phyloP scores from a whole-genome alignment of 2,888 invertebrate genomes.

The Aphidoletes aphidimyza region DNA sequence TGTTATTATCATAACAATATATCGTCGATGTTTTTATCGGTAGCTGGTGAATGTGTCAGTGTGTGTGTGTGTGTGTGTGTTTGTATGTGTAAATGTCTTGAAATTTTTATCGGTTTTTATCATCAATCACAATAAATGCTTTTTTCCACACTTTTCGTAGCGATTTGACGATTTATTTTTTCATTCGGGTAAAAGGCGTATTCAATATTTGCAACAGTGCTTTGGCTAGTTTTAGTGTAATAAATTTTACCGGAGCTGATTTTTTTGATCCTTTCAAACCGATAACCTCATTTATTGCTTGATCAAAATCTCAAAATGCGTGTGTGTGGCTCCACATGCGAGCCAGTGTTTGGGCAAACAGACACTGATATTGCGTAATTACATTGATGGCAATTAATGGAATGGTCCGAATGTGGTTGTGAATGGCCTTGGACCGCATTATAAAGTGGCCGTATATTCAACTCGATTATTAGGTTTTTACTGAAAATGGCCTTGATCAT shows the following conservation, averaged over 20 bases:
- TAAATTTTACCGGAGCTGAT: background rate
- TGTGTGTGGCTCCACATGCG: background rate
- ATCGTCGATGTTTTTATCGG: conserved; percentile 50
- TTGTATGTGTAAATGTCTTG: too few relatives aligned
- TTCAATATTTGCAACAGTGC: conserved; percentile 23
- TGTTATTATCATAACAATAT: conserved; percentile 50
- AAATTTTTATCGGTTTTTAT: conserved; percentile 19
- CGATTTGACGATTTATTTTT: conserved; percentile 41
- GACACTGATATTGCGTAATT: conserved; percentile 25
- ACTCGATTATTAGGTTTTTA: background rate
- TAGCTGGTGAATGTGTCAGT: background rate
- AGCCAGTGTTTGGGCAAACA: background rate
- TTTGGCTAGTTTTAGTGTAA: background rate
- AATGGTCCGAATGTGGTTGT: background rate
- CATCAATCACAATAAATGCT: conserved; percentile 51
- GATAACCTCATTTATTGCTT: conserved; percentile 14
- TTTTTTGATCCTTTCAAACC: background rate
- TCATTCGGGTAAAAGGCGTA: conserved; percentile 45
- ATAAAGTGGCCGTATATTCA: background rate
- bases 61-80: too few relatives aligned
- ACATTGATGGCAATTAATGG: conserved; percentile 14
- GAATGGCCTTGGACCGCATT: background rate
- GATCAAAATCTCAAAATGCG: conserved; percentile 6
- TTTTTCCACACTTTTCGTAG: conserved; percentile 33
- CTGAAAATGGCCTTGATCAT: background rate